Conservation (phyloP, 92 coral and sea anemone genomes). For the Micromussa lordhowensis region DNA sequence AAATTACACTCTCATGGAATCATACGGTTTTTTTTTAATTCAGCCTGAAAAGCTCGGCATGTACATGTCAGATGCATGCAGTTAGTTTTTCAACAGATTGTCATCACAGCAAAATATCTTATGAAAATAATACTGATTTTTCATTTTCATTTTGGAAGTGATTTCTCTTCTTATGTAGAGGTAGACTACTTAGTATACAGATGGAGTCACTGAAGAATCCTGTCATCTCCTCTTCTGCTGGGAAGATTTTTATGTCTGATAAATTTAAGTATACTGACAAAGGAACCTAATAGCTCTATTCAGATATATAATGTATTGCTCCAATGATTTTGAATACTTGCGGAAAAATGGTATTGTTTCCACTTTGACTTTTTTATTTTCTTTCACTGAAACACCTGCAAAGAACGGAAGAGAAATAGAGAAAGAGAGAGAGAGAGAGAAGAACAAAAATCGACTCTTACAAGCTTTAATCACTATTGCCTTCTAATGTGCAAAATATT, state of each 20-base stretch:
- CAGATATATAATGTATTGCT: neutral
- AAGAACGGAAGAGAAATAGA: neutral
- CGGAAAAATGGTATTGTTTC: neutral
- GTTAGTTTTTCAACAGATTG: neutral
- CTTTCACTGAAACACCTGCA: neutral
- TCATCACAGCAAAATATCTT: neutral
- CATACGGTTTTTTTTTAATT: neutral
- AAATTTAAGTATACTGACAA: too few species aligned
- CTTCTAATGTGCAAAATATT: neutral
- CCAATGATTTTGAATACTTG: neutral
- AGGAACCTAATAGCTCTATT: too few species aligned
- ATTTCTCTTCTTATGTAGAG: neutral
- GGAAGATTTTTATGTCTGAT: too few species aligned
- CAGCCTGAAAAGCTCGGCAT: neutral
- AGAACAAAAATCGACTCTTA: neutral
- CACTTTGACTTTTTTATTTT: neutral
- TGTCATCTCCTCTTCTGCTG: too few species aligned
- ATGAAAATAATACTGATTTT: neutral
- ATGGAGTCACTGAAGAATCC: neutral
- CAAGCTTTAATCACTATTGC: neutral
- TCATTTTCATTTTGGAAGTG: too few species aligned
- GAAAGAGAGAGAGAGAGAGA: too few species aligned
- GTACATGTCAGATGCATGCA: neutral
- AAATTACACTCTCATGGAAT: neutral
- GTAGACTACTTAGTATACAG: neutral